Evolutionary conservation across 2,888 invertebrate species (phyloP).

Genomic region (Sinotaia quadrata): DNA sequence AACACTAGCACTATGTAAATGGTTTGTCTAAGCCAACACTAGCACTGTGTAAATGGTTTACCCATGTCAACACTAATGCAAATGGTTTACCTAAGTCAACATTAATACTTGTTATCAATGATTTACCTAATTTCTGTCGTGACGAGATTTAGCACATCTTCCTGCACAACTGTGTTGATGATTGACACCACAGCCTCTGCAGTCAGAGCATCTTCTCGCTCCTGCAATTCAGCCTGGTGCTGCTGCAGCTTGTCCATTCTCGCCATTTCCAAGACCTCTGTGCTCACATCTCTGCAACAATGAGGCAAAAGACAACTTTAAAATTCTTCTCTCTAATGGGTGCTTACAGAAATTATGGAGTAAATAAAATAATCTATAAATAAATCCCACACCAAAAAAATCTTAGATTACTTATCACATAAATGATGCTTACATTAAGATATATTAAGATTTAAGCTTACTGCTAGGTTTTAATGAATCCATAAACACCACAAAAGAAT

Average conservation of each 20-base stretch:
- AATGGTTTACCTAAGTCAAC: too few relatives aligned
- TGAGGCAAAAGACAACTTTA: not conserved
- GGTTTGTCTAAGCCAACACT: too few relatives aligned
- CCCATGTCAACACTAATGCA: too few relatives aligned
- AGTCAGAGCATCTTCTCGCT: slow-evolving; percentile 36
- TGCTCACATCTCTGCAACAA: slow-evolving; percentile 39
- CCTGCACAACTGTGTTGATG: slow-evolving; percentile 42
- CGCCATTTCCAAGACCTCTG: slow-evolving; percentile 42
- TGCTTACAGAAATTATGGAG: not conserved
- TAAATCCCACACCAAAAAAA: not conserved
- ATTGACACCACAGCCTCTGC: slow-evolving; percentile 38
- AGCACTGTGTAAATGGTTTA: too few relatives aligned
- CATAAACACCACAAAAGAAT: too few relatives aligned
- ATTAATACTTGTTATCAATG: not conserved
- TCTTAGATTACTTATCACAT: not conserved
- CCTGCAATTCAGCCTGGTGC: slow-evolving; percentile 41
- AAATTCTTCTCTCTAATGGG: not conserved
- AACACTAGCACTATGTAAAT: too few relatives aligned
- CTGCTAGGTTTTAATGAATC: too few relatives aligned
- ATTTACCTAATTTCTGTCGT: slow-evolving; percentile 47
- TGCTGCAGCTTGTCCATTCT: slow-evolving; percentile 30
- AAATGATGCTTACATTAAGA: not conserved
- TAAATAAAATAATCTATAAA: not conserved
- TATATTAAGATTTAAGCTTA: not conserved
- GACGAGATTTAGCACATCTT: slow-evolving; percentile 42